Evolutionary conservation across 2,888 invertebrate genomes (phyloP).

Genomic region (Argyra leucocephala): DNA sequence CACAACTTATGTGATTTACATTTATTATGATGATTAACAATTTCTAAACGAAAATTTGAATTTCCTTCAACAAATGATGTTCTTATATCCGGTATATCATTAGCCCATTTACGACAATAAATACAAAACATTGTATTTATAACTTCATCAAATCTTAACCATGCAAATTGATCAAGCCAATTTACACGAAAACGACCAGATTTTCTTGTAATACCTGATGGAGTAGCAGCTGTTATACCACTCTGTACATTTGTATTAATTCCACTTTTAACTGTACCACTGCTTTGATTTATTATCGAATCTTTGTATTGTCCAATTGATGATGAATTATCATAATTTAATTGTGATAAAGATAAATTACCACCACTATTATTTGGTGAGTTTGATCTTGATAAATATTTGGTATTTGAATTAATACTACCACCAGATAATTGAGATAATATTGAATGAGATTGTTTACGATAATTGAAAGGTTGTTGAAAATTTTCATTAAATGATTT

Average conservation of each 20-base stretch:
- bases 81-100: slow-evolving; percentile 57
- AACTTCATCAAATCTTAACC: slow-evolving; percentile 60
- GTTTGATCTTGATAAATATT: neutral
- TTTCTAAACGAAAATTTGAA: slow-evolving; percentile 65
- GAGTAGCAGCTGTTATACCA: slow-evolving; percentile 12
- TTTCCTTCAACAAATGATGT: slow-evolving; percentile 74
- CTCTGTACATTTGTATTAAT: slow-evolving; percentile 13
- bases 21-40: slow-evolving; percentile 69
- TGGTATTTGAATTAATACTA: neutral
- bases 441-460: neutral
- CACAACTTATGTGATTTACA: slow-evolving; percentile 67
- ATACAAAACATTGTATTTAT: slow-evolving; percentile 64
- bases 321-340: neutral
- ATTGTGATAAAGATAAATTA: neutral
- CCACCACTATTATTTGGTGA: neutral
- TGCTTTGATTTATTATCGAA: neutral
- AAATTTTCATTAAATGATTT: slow-evolving; percentile 8
- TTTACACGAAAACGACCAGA: slow-evolving; percentile 57
- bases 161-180: slow-evolving; percentile 61
- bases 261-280: slow-evolving; percentile 8
- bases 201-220: slow-evolving; percentile 41
- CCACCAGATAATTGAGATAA: neutral
- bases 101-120: slow-evolving; percentile 64
- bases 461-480: slow-evolving; percentile 32
- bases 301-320: neutral